phyloP scores from a whole-genome alignment of 2,797 vertebrate genomes.

The Hypotaenidia philippensis region DNA sequence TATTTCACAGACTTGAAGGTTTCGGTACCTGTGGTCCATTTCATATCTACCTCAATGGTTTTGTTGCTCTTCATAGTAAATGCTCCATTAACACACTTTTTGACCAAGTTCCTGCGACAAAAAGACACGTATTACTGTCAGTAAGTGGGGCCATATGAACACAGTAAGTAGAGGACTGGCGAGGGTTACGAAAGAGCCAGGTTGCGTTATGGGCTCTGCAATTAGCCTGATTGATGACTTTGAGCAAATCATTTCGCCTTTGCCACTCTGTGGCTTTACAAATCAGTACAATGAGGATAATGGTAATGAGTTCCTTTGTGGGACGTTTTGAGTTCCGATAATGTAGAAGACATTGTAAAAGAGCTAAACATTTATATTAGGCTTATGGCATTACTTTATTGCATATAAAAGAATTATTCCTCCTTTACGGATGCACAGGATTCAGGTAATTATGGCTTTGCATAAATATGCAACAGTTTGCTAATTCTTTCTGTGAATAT shows the following conservation, averaged over 20 bases:
- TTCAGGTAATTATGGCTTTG: constrained; percentile 34
- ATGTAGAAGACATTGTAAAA: background rate
- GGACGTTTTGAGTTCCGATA: background rate
- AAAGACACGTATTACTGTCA: background rate
- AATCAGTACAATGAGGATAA: background rate
- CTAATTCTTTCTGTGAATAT: background rate
- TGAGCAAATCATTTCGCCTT: background rate
- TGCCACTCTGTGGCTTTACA: background rate
- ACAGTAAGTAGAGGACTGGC: background rate
- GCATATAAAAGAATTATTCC: background rate
- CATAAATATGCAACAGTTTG: constrained; percentile 39
- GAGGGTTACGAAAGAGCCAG: background rate
- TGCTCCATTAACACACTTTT: background rate
- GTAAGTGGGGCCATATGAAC: background rate
- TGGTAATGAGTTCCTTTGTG: background rate
- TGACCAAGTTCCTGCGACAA: constrained; percentile 20
- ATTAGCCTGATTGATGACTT: constrained; percentile 53
- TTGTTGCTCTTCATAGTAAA: background rate
- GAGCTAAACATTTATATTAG: constrained; percentile 34
- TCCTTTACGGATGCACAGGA: background rate
- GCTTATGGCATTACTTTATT: constrained; percentile 15
- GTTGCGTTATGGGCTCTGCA: constrained; percentile 1
- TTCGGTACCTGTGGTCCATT: background rate
- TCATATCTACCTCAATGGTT: background rate
- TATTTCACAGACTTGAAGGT: background rate